Base-by-base conservation (phyloP, 2,888 invertebrate genomes). In the Merodon equestris region DNA sequence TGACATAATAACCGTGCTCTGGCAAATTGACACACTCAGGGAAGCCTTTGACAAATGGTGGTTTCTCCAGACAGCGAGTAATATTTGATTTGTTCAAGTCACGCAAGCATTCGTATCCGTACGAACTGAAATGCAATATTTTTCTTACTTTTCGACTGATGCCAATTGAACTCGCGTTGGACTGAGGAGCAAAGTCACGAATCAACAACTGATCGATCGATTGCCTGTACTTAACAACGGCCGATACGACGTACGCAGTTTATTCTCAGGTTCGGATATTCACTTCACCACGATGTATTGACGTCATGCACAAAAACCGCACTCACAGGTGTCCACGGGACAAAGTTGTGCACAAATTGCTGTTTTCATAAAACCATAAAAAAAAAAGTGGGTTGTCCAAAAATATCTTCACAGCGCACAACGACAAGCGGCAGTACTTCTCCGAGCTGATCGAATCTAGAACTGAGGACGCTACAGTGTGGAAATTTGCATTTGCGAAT, bases 321-420 rank as follows among this genome's bases (percentile, higher is more conserved):
- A 63, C 68, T 50, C 60, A 79, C 74, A 79, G 74, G 79, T 79
- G 74, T 56, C 67, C 60, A n/a, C n/a, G n/a, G n/a, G n/a, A n/a
- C n/a, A n/a, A n/a, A n/a, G n/a, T n/a, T 40, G 3, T 40, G 40
- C 5, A 7, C n/a, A 3, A 9, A n/a, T 9, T 40, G 40, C n/a
- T 9, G 40, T 40, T 10, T n/a, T 40, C 40, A 40, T 10, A 40
- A n/a, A 40, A n/a, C 10, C n/a, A n/a, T 10, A 3, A 9, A 40
- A 40, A 40, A 40, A 40, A 40, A 40, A 3, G 9, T 7, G 9
- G 9, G n/a, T 2, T 5, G 10, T 9, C 1, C 2, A 40, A 40
- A n/a, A 40, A 40, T 9, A n/a, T 5, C n/a, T 40, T 40, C 14
- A 14, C 64, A 73, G 66, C 51, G 12, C 2, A 60, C 66, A 63